Evolutionary conservation across 2,888 invertebrate genomes (phyloP), one percentile per base, ranked within the genome.

Genomic region (Caenorhabditis drosophilae): DNA sequence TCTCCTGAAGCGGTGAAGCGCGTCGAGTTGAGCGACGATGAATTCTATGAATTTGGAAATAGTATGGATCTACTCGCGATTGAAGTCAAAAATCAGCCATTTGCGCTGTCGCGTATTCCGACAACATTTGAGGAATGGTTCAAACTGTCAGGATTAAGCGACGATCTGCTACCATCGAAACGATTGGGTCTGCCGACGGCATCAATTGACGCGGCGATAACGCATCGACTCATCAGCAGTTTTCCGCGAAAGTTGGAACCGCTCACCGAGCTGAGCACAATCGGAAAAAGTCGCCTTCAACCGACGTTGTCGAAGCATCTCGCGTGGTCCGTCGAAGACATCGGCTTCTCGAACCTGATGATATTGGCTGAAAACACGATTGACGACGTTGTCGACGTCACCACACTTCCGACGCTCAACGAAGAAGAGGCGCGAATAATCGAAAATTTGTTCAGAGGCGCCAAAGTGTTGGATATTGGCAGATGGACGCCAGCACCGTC

Each of bases 331-430:
- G 55, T 63, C 11, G 73, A 73, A 23, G 69, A 69, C 18, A 42
- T 57, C 31, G 61, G 67, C 25, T 73, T 73, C 58, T 58, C 64
- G 22, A 62, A 62, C 22, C 35, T 73, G 1, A 26, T 73, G 31
- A 41, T 73, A 20, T 36, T 73, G 9, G 51, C 57, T 15, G n/a
- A n/a, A n/a, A n/a, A n/a, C n/a, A 45, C 9, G 2, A 34, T 36
- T 9, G 27, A 22, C 0, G 11, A 25, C 6, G 12, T 16, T 0
- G 36, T 55, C n/a, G 7, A 12, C 4, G 47, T 56, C 2, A 46
- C 56, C 16, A 15, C 48, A 3, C 35, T 66, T 2, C 53, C 59
- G 11, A 44, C 25, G 27, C 27, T 66, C 45, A 46, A 44, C 1
- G 9, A 38, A 16, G 40, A 55, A 15, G 66, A 66, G 36, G 27